Percentiles rank a stretch among this genome's conserved stretches.
These are phyloP conservation scores for Drosophila murphyi DNA, from an alignment of 1,140 invertebrate genomes.

Conservation along the genomic window DNA sequence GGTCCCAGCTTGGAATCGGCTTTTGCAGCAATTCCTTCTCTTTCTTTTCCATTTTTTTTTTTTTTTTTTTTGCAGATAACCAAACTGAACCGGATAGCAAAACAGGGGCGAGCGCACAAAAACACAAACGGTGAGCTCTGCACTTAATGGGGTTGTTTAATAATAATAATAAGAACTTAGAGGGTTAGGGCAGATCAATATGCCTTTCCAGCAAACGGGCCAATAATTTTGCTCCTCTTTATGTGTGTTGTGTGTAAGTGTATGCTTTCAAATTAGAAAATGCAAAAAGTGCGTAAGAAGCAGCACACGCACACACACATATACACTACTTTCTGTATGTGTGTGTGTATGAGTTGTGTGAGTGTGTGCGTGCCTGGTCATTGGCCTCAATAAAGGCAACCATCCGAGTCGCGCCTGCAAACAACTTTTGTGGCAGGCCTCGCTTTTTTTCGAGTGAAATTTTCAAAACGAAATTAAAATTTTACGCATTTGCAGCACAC, in stretches of 20 bases:
- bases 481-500: constrained; percentile 72
- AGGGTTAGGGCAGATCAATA: constrained; percentile 74
- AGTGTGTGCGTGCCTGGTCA: constrained; percentile 62
- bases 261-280: constrained; percentile 72
- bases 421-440: constrained; percentile 62
- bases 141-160: constrained; percentile 79
- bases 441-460: constrained; percentile 69
- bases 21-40: neutral
- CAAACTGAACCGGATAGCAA: constrained; percentile 7
- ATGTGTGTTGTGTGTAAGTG: constrained; percentile 13
- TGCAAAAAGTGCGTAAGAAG: constrained; percentile 80
- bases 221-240: constrained; percentile 55
- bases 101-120: constrained; percentile 17
- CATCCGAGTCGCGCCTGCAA: constrained; percentile 52
- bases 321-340: neutral
- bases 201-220: constrained; percentile 56
- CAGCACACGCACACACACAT: constrained; percentile 39
- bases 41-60: neutral
- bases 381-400: constrained; percentile 71
- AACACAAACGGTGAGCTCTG: constrained; percentile 16
- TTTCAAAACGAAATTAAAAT: constrained; percentile 83
- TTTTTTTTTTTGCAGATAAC: constrained; percentile 50
- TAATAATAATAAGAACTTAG: constrained; percentile 58
- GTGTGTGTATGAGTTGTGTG: constrained; percentile 16
- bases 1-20: constrained; percentile 35